Percentiles rank a stretch among this genome's conserved stretches.
Evolutionary conservation across 1,140 invertebrate species (phyloP).

Genomic region (Lutraria rhynchaena): DNA sequence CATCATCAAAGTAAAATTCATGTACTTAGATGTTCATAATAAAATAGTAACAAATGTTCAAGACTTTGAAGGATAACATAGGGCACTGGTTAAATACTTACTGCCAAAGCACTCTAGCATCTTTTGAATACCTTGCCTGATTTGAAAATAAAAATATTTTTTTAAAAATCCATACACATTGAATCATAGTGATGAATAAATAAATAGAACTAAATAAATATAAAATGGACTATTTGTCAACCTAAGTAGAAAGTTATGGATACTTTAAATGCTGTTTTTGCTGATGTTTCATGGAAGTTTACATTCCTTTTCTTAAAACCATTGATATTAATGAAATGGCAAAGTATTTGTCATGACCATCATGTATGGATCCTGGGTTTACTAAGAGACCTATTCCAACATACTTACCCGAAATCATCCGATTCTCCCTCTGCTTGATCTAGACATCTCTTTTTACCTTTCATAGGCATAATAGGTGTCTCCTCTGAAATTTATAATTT

Average conservation of each 20-base stretch:
- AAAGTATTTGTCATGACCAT: too few species aligned
- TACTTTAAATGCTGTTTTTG: not conserved
- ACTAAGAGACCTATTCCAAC: too few species aligned
- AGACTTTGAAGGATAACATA: too few species aligned
- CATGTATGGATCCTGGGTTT: too few species aligned
- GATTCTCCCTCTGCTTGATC: constrained; percentile 36
- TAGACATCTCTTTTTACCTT: constrained; percentile 45
- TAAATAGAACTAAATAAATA: not conserved
- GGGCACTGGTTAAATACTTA: too few species aligned
- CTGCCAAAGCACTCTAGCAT: constrained; percentile 78
- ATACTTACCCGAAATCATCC: constrained; percentile 61
- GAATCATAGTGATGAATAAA: not conserved
- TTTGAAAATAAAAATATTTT: constrained; percentile 41
- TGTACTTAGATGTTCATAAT: too few species aligned
- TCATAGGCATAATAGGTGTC: constrained; percentile 44
- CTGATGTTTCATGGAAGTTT: not conserved
- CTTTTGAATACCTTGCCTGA: constrained; percentile 75
- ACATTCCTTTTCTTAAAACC: not conserved
- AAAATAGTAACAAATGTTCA: too few species aligned
- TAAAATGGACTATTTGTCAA: not conserved
- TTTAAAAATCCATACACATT: constrained; percentile 1
- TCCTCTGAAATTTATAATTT: constrained; percentile 52
- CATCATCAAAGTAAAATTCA: too few species aligned
- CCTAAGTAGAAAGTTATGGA: not conserved
- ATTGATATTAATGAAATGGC: not conserved